Base-by-base conservation (phyloP, 2,797 vertebrate genomes). In the Catharus ustulatus region DNA sequence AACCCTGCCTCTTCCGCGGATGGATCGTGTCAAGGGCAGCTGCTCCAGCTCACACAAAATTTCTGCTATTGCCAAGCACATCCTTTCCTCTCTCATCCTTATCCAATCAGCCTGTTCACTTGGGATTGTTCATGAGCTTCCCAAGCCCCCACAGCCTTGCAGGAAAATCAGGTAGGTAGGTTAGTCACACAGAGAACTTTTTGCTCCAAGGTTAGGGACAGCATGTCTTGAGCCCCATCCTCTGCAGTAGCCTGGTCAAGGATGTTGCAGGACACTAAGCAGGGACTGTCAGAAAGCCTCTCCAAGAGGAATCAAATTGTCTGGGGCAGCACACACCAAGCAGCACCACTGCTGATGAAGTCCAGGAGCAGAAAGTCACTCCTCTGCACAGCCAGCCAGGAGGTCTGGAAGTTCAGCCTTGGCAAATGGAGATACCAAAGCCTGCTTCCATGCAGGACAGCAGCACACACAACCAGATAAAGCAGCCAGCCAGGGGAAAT, bases 1-100 rank as follows among this genome's bases (percentile, higher is more conserved):
- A 76, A 91, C 30, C 12, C 22, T 29, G n/a, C 14, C 23, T 81
- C 63, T 77, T 67, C 34, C 30, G 2, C 16, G 4, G 36, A 17
- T 11, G 9, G 29, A 27, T 40, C 5, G 4, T 3, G 5, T 10
- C 30, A 48, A 27, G 36, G 1, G 0, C 36, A 54, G 76, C 55
- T 55, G 40, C 55, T 54, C 71, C 51, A 51, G 22, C 21, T 45
- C 30, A 4, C 1, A 22, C 23, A 52, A 3, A 34, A 48, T 48
- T 46, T 45, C n/a, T 71, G 36, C 13, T 48, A 45, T 13, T 67
- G 16, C 29, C 27, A 23, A 57, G 66, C 36, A 51, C 15, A 51
- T 5, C 16, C 17, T 72, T 24, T 62, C 15, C 29, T 75, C 27
- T 49, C 36, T 55, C 27, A 30, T 21, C 40, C 13, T 51, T 66